These are phyloP conservation scores for Diorhabda elongata DNA, from an alignment of 1,140 invertebrate genomes.

Conservation along the genomic window DNA sequence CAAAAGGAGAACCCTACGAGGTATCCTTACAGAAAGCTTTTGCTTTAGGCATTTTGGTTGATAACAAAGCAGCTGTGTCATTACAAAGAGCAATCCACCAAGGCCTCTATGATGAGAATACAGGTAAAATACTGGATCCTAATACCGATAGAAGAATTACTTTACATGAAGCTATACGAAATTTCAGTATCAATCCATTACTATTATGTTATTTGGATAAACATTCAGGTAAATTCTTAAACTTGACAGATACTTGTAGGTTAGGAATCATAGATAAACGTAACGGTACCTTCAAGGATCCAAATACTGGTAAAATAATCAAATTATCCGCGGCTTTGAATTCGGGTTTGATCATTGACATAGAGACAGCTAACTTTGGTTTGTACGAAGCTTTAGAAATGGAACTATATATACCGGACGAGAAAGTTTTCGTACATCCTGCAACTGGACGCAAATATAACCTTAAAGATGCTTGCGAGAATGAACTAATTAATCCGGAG, in stretches of 20 bases:
- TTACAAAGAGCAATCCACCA: conserved; percentile 82
- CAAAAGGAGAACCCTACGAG: conserved; percentile 58
- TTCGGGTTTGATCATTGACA: conserved; percentile 75
- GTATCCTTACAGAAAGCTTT: conserved; percentile 77
- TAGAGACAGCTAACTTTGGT: conserved; percentile 74
- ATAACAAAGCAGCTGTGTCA: conserved; percentile 77
- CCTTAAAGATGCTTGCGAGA: conserved; percentile 72
- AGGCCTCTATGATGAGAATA: conserved; percentile 75
- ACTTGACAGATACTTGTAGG: conserved; percentile 73
- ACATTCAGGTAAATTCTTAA: conserved; percentile 62
- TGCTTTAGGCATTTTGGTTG: conserved; percentile 72
- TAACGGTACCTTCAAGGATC: conserved; percentile 72
- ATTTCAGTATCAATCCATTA: conserved; percentile 72
- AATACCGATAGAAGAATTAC: conserved; percentile 71
- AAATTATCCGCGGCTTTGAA: conserved; percentile 69
- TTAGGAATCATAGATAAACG: conserved; percentile 78
- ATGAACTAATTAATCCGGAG: conserved; percentile 77
- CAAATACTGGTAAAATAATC: conserved; percentile 61
- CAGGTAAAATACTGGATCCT: conserved; percentile 78
- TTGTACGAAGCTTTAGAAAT: conserved; percentile 79
- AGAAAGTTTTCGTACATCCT: conserved; percentile 77
- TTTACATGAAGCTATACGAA: conserved; percentile 77
- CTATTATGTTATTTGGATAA: conserved; percentile 78
- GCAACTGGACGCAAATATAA: conserved; percentile 70
- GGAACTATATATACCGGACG: conserved; percentile 72